phyloP scores from a whole-genome alignment of 2,797 vertebrate species.

The Pagetopsis macropterus region DNA sequence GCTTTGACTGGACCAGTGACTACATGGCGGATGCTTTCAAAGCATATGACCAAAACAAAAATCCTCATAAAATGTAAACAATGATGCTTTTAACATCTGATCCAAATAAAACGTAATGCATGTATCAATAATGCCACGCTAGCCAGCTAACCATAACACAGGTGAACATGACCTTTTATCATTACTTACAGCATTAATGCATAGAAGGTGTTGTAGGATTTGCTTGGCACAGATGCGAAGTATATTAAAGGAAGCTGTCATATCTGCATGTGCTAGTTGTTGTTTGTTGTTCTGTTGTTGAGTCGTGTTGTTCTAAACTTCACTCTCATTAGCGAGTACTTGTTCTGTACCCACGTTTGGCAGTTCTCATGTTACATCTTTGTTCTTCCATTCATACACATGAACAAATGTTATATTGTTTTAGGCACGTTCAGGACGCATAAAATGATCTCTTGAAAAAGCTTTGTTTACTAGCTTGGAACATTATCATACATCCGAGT shows the following conservation, averaged over 20 bases:
- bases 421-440: background rate
- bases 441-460: background rate
- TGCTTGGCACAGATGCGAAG: background rate
- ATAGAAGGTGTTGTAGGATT: background rate
- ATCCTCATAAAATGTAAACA: background rate
- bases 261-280: background rate
- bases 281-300: background rate
- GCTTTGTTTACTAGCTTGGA: background rate
- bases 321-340: background rate
- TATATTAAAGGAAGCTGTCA: slow-evolving; percentile 7
- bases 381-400: background rate
- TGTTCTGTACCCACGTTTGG: background rate
- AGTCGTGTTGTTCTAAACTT: background rate
- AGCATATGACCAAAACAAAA: background rate
- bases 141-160: background rate
- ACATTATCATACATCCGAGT: background rate
- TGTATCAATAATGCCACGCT: background rate
- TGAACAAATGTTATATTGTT: slow-evolving; percentile 1
- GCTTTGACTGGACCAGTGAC: background rate
- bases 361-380: background rate
- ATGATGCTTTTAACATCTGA: background rate
- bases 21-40: background rate
- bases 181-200: slow-evolving; percentile 8
- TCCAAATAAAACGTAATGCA: background rate
- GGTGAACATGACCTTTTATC: background rate